phyloP scores from a whole-genome alignment of 1,140 invertebrate species.

The Archivesica marissinica region DNA sequence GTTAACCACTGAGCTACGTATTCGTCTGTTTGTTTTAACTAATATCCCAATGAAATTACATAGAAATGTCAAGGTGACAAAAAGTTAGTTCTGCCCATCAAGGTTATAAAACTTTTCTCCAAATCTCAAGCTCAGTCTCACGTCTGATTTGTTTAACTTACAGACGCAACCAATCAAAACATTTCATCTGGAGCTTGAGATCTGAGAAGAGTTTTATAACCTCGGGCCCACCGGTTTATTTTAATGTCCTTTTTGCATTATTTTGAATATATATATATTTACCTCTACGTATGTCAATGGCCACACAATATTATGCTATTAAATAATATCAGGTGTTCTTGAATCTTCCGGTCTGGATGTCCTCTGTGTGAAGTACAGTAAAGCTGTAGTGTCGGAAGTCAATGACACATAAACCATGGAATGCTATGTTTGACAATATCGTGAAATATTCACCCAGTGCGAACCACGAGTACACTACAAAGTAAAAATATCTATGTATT shows the following conservation, averaged over 20 bases:
- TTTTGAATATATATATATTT: background rate
- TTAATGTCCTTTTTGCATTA: background rate
- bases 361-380: conserved; percentile 35
- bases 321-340: conserved; percentile 32
- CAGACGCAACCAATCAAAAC: background rate
- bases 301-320: background rate
- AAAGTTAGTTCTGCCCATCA: background rate
- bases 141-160: background rate
- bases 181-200: no score
- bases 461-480: conserved; percentile 64
- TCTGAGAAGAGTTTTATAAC: no score
- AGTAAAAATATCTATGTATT: no score
- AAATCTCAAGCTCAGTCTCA: background rate
- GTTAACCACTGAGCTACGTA: no score
- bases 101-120: background rate
- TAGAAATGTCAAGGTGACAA: background rate
- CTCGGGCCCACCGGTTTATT: background rate
- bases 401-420: conserved; percentile 48
- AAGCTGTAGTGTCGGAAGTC: conserved; percentile 57
- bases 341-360: conserved; percentile 38
- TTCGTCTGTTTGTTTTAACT: no score
- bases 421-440: conserved; percentile 54
- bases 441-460: conserved; percentile 55
- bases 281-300: background rate
- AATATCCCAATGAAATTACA: background rate